These are phyloP conservation scores for Sebastes kiyomatsui DNA, from an alignment of 2,797 vertebrate species.

Conservation along the genomic window DNA sequence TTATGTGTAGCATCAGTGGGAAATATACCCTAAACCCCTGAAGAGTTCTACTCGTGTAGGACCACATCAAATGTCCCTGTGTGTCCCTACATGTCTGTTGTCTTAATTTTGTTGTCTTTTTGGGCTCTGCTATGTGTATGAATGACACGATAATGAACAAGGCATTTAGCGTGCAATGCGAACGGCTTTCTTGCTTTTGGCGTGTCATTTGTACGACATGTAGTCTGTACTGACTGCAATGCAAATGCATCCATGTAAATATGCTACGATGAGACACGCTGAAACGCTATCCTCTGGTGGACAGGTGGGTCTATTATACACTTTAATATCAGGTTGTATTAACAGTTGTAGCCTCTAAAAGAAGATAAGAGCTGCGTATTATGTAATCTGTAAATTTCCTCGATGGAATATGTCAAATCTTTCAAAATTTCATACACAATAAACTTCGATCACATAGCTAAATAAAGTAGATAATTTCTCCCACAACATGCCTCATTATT, in stretches of 20 bases:
- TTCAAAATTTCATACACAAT: neutral
- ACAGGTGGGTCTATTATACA: too few relatives aligned
- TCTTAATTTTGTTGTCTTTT: neutral
- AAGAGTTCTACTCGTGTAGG: neutral
- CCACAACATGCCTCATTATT: constrained; percentile 64
- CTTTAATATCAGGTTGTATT: too few relatives aligned
- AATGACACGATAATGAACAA: neutral
- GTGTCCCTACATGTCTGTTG: neutral
- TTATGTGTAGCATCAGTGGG: neutral
- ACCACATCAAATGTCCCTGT: neutral
- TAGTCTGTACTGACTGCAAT: too few relatives aligned
- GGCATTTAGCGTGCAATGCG: too few relatives aligned
- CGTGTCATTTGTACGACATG: too few relatives aligned
- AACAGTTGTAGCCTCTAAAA: neutral
- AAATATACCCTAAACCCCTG: neutral
- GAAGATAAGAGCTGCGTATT: neutral
- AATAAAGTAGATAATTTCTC: constrained; percentile 21
- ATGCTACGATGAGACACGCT: too few relatives aligned
- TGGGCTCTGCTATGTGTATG: neutral
- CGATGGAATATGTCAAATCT: neutral
- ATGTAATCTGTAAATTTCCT: neutral
- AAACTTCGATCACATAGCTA: neutral
- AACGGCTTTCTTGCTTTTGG: too few relatives aligned
- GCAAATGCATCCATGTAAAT: too few relatives aligned
- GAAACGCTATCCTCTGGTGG: too few relatives aligned